These are phyloP conservation scores for Keiferia lycopersicella DNA, from an alignment of 2,888 invertebrate species.

Conservation along the genomic window DNA sequence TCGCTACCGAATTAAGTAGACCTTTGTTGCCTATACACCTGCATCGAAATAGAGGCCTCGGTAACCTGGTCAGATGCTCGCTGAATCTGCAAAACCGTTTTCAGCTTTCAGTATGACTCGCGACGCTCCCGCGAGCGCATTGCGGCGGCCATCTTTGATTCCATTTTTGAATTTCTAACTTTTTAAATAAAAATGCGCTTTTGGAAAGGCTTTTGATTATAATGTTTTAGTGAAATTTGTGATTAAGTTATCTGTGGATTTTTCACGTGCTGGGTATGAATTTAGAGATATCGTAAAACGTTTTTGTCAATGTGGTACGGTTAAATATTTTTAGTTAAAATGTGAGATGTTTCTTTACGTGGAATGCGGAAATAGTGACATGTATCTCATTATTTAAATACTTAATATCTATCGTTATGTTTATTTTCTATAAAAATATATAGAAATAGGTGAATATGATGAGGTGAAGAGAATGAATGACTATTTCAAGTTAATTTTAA, in stretches of 20 bases:
- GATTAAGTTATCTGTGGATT: not conserved
- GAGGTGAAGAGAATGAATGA: too few species aligned
- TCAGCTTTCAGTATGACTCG: constrained; percentile 55
- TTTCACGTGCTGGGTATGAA: not conserved
- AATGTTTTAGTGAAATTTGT: not conserved
- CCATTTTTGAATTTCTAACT: constrained; percentile 22
- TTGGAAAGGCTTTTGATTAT: not conserved
- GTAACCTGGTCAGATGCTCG: constrained; percentile 26
- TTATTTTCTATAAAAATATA: too few species aligned
- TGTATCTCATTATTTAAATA: too few species aligned
- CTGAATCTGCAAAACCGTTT: constrained; percentile 33
- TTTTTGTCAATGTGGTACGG: not conserved
- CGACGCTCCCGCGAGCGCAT: constrained; percentile 50
- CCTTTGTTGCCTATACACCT: not conserved
- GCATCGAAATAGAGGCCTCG: constrained; percentile 1
- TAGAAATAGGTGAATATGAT: too few species aligned
- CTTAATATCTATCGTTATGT: too few species aligned
- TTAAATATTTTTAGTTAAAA: constrained; percentile 1
- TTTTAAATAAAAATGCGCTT: constrained; percentile 15
- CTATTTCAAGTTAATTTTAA: too few species aligned
- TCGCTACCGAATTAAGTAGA: not conserved
- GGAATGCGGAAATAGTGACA: not conserved
- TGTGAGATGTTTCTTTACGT: not conserved
- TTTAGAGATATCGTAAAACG: not conserved
- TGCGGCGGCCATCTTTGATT: constrained; percentile 37